Base-by-base conservation (phyloP, 2,797 vertebrate species). In the Spheniscus humboldti region DNA sequence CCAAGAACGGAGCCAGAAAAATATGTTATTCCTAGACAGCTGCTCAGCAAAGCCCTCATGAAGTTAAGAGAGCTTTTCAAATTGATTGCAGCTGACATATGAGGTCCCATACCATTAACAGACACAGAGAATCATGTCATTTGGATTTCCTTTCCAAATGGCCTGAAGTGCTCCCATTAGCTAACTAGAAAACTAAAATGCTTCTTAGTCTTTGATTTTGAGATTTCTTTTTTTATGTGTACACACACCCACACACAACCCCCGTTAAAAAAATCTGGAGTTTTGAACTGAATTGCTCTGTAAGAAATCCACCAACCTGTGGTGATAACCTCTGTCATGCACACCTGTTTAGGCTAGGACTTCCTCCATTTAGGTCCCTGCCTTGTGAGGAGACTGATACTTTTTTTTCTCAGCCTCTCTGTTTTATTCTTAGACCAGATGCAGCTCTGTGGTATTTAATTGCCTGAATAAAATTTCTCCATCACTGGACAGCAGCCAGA, bases 111-210 rank as follows among this genome's bases (percentile, higher is more conserved):
- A 67, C 22, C 35, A 60, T 60, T 80, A 92, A 68, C 39, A 81
- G 56, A 94, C 41, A 56, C 31, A 83, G 47, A 77, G n/a, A 88
- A 55, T 47, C 0, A 37, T 57, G 88, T 78, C 15, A 33, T 79
- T 74, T 74, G 52, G 60, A 85, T 94, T 76, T 92, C 77, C 50
- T 86, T 84, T 92, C 82, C 39, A 81, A 92, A 86, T 45, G 75
- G 22, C 59, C 69, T 59, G 31, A 91, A 90, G 55, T 81, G 57
- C 22, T 95, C 69, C 69, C 27, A 28, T 83, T 66, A 88, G 53
- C 69, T 78, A 86, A 67, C 50, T 48, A 56, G 57, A 75, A 92
- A 92, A 53, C 19, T 66, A 45, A 90, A 81, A 78, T n/a, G 2
- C 9, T 47, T 73, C 35, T 66, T 50, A 56, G 27, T 31, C n/a